A percentile compares a stretch with the other conserved stretches of the same genome.
Conservation (phyloP, 2,113 vertebrate species). For the Anolis carolinensis region DNA sequence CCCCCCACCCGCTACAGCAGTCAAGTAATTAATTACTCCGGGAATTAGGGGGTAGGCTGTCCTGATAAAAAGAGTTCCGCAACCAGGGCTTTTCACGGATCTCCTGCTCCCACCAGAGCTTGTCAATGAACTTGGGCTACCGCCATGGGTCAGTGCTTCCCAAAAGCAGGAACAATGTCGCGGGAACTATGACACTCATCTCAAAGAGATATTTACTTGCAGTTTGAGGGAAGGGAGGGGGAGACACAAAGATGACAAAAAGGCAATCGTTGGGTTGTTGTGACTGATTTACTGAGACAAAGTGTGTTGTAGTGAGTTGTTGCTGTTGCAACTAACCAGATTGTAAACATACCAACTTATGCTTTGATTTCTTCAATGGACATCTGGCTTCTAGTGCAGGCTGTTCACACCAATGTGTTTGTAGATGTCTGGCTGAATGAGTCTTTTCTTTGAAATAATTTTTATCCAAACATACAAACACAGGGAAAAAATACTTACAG, state of each 20-base stretch:
- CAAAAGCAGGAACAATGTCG: constrained; percentile 46
- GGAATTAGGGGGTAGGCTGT: constrained; percentile 66
- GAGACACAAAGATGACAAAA: neutral
- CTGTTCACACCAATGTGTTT: no score
- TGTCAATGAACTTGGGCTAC: constrained; percentile 68
- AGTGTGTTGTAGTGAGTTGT: neutral
- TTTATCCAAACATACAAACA: no score
- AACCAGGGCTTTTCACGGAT: constrained; percentile 66
- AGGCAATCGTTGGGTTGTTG: neutral
- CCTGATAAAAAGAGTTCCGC: constrained; percentile 66
- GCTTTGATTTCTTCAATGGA: no score
- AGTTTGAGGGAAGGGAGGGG: neutral
- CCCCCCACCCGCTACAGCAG: constrained; percentile 58
- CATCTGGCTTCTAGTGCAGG: no score
- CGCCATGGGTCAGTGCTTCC: constrained; percentile 69
- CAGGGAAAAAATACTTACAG: no score
- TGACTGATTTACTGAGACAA: constrained; percentile 11
- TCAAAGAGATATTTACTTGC: constrained; percentile 49
- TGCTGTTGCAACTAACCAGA: neutral
- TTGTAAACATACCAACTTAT: neutral
- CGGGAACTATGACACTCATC: constrained; percentile 36
- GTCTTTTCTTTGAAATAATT: no score
- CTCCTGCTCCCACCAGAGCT: constrained; percentile 59
- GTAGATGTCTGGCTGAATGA: no score
- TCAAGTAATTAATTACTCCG: constrained; percentile 77